Conservation (phyloP, 2,113 vertebrate species). For the Podarcis raffonei region DNA sequence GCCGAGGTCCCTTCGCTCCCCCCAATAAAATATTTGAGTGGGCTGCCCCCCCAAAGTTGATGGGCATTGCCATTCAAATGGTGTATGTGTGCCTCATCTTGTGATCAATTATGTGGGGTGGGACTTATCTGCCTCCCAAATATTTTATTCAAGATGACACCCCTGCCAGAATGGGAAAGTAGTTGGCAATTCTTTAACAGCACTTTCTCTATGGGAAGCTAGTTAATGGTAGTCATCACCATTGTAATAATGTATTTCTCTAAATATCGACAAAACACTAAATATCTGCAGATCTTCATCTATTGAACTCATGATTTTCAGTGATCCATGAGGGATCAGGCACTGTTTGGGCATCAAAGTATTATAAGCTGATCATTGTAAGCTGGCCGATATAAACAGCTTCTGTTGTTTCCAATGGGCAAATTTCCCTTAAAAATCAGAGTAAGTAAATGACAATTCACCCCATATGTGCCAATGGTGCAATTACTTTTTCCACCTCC, state of each 20-base stretch:
- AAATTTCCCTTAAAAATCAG: neutral
- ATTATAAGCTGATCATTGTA: no score
- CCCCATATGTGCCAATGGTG: constrained; percentile 18
- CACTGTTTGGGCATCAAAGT: neutral
- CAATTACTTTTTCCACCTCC: constrained; percentile 32
- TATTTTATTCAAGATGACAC: no score
- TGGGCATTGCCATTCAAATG: no score
- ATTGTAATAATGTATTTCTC: neutral
- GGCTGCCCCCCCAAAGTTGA: no score
- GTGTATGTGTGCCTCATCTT: no score
- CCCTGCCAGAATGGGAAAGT: neutral
- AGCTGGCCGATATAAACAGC: neutral
- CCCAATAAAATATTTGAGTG: no score
- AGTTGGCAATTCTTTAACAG: neutral
- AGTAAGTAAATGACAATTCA: neutral
- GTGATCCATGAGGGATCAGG: neutral
- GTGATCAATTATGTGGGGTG: no score
- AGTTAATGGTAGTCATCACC: neutral
- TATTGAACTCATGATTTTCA: neutral
- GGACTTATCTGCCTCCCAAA: no score
- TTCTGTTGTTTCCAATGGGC: neutral
- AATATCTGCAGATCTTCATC: neutral
- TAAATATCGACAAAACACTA: no score
- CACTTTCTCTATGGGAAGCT: no score
- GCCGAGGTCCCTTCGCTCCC: no score